phyloP scores from a whole-genome alignment of 2,888 invertebrate species.

The Girardia tigrina region DNA sequence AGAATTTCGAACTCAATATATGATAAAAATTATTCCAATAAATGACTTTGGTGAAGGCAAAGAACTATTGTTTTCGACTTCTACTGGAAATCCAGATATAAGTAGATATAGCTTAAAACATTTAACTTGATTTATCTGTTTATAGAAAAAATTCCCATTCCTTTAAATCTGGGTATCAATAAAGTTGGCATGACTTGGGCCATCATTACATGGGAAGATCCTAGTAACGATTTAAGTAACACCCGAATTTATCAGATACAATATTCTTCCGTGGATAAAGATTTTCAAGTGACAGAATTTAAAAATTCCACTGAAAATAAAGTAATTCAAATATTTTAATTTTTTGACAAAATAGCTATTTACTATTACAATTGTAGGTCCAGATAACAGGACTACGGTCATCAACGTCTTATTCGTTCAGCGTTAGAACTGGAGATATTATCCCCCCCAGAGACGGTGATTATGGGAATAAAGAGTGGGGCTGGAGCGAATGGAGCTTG shows the following conservation, averaged over 20 bases:
- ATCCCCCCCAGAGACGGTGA: slow-evolving; percentile 6
- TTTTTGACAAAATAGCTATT: neutral
- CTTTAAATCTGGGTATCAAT: slow-evolving; percentile 16
- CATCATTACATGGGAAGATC: slow-evolving; percentile 25
- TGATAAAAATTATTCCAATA: slow-evolving; percentile 2
- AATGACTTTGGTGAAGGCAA: neutral
- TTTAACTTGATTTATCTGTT: neutral
- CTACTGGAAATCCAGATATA: neutral
- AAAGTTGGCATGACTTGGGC: neutral
- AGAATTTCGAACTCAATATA: neutral
- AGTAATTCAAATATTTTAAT: neutral
- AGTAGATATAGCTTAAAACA: neutral
- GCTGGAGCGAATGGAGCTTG: slow-evolving; percentile 9
- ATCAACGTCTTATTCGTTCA: slow-evolving; percentile 25
- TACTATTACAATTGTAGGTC: too few species aligned
- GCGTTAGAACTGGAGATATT: slow-evolving; percentile 6
- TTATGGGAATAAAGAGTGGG: neutral
- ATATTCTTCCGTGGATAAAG: slow-evolving; percentile 1
- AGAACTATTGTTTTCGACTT: neutral
- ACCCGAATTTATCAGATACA: slow-evolving; percentile 20
- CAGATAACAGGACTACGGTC: neutral
- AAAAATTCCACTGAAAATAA: neutral
- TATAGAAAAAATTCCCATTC: slow-evolving; percentile 17
- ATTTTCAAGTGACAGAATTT: neutral
- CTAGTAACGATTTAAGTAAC: slow-evolving; percentile 13